Evolutionary conservation across 2,113 vertebrate genomes (phyloP).

Genomic region (Brienomyrus brachyistius): DNA sequence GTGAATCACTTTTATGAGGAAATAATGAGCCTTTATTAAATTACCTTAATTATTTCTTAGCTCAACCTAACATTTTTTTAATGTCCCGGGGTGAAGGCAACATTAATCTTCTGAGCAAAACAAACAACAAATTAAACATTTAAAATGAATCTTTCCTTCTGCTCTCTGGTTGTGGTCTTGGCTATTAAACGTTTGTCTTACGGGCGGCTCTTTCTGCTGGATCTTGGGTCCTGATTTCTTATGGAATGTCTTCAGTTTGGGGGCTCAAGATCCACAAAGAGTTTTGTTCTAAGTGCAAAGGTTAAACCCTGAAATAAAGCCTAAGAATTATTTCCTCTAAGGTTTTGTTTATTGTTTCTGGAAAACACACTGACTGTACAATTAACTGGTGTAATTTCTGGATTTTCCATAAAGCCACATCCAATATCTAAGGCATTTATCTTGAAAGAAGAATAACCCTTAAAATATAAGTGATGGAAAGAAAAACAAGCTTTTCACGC

Average conservation of each 20-base stretch:
- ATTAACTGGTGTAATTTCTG: neutral
- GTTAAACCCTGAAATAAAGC: neutral
- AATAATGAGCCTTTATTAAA: slow-evolving; percentile 4
- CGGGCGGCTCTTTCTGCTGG: neutral
- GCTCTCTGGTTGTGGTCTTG: neutral
- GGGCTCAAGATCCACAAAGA: neutral
- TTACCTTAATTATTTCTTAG: slow-evolving; percentile 13
- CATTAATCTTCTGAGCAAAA: neutral
- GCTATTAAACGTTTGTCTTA: neutral
- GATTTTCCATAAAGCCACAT: neutral
- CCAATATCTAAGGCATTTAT: neutral
- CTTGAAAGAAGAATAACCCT: neutral
- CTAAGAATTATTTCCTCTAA: neutral
- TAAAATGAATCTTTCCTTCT: neutral
- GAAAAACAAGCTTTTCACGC: neutral
- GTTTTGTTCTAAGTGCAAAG: neutral
- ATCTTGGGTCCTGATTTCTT: neutral
- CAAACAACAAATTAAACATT: neutral
- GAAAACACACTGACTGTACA: neutral
- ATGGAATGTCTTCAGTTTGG: neutral
- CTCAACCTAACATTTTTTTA: neutral
- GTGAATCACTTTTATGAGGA: neutral
- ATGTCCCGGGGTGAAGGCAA: neutral
- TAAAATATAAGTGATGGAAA: neutral
- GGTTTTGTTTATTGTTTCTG: neutral